A percentile compares a stretch with the other conserved stretches of the same genome.
phyloP scores from a whole-genome alignment of 1,140 invertebrate genomes.

The Diachasma alloeum region DNA sequence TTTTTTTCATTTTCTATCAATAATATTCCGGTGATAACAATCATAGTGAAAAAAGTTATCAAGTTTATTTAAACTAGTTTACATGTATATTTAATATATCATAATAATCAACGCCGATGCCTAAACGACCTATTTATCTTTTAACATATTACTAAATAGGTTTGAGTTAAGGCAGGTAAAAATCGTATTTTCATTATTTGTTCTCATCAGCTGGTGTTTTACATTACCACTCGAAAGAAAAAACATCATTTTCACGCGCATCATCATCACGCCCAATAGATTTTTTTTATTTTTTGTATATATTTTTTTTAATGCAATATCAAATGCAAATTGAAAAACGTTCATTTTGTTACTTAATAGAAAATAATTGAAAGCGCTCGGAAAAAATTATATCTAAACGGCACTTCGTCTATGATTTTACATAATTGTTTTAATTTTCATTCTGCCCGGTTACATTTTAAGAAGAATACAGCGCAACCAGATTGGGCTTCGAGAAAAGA shows the following conservation, averaged over 20 bases:
- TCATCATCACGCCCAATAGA: background rate
- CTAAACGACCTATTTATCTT: constrained; percentile 26
- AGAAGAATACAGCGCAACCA: constrained; percentile 37
- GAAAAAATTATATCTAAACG: background rate
- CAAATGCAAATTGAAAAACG: background rate
- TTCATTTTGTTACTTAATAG: background rate
- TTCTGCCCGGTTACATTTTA: constrained; percentile 35
- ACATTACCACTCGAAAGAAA: background rate
- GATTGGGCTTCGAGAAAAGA: constrained; percentile 13
- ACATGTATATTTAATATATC: background rate
- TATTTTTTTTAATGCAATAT: constrained; percentile 6
- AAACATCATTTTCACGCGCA: background rate
- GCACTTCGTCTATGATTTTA: background rate
- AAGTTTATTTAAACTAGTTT: constrained; percentile 8
- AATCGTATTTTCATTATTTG: constrained; percentile 3
- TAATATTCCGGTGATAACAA: background rate
- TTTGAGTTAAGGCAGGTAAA: constrained; percentile 23
- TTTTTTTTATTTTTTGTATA: background rate
- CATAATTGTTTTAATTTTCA: background rate
- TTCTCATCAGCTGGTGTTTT: constrained; percentile 1
- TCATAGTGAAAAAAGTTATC: constrained; percentile 6
- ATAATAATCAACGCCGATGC: constrained; percentile 12
- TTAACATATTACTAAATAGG: constrained; percentile 30
- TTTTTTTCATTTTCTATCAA: background rate
- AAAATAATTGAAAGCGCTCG: background rate